These are phyloP conservation scores for Stomatorhinus walkeri DNA, from an alignment of 2,797 vertebrate species.

Conservation along the genomic window DNA sequence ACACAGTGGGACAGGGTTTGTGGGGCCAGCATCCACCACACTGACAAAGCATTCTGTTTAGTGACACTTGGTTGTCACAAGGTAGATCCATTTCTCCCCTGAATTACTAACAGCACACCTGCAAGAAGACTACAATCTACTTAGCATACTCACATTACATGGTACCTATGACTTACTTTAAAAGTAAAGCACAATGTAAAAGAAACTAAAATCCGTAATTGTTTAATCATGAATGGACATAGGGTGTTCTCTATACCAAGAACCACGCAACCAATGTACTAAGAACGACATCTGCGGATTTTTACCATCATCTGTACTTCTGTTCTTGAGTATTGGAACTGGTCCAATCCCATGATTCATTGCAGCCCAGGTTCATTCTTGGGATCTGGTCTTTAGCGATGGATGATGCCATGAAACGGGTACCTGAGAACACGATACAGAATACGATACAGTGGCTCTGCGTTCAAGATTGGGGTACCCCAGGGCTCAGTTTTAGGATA, in stretches of 20 bases:
- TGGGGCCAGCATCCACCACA: slow-evolving; percentile 28
- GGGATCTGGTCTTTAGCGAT: too few species aligned
- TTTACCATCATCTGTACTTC: not conserved
- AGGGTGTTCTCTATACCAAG: not conserved
- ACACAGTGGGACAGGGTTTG: not conserved
- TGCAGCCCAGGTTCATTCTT: too few species aligned
- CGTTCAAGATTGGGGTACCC: too few species aligned
- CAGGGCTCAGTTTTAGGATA: too few species aligned
- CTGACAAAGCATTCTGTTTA: slow-evolving; percentile 48
- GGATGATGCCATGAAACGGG: too few species aligned
- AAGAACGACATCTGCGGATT: not conserved
- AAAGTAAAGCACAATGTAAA: not conserved
- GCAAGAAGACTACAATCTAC: not conserved
- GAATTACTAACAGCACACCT: not conserved
- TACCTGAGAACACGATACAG: not conserved
- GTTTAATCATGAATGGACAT: not conserved
- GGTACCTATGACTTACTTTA: not conserved
- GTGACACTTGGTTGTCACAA: not conserved
- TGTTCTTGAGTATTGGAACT: not conserved
- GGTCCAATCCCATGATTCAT: too few species aligned
- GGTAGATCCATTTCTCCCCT: not conserved
- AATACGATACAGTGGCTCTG: not conserved
- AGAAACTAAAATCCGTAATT: not conserved
- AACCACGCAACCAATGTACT: not conserved
- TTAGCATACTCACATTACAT: not conserved